Evolutionary conservation across 2,888 invertebrate species (phyloP).

Genomic region (Tryphoninae sp.): DNA sequence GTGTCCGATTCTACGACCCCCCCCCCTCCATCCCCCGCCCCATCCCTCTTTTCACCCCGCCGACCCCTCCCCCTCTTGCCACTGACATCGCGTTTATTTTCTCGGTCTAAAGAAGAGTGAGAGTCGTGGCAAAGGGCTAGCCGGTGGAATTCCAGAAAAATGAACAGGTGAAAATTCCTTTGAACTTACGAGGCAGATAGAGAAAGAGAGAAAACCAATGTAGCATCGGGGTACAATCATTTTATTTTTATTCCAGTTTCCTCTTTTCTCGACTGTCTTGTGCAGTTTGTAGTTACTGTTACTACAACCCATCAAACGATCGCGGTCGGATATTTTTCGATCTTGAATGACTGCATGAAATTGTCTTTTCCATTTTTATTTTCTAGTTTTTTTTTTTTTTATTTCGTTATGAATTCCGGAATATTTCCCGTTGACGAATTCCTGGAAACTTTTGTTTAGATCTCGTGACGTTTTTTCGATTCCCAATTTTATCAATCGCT

Average conservation of each 20-base stretch:
- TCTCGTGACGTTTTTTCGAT: too few relatives aligned
- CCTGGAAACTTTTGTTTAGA: too few relatives aligned
- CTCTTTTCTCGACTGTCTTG: background rate
- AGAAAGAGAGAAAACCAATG: slow-evolving; percentile 6
- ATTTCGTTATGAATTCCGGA: too few relatives aligned
- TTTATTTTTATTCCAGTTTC: slow-evolving; percentile 12
- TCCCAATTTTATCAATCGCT: too few relatives aligned
- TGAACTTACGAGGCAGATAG: slow-evolving; percentile 17
- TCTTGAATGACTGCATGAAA: background rate
- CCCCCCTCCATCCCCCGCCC: background rate
- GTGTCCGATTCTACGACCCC: slow-evolving; percentile 17
- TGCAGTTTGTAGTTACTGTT: slow-evolving; percentile 10
- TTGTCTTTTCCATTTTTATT: background rate
- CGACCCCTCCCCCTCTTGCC: background rate
- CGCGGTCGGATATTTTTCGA: background rate
- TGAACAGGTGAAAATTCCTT: slow-evolving; percentile 50
- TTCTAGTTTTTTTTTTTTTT: too few relatives aligned
- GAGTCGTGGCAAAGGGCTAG: slow-evolving; percentile 25
- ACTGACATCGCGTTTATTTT: background rate
- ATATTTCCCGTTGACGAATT: too few relatives aligned
- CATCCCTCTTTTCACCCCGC: background rate
- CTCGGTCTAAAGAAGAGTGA: slow-evolving; percentile 27
- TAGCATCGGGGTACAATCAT: slow-evolving; percentile 7
- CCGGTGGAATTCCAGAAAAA: slow-evolving; percentile 33
- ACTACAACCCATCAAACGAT: background rate